A percentile compares a stretch with the other conserved stretches of the same genome.
Evolutionary conservation across 2,797 vertebrate species (phyloP).

Genomic region (Coendou prehensilis): DNA sequence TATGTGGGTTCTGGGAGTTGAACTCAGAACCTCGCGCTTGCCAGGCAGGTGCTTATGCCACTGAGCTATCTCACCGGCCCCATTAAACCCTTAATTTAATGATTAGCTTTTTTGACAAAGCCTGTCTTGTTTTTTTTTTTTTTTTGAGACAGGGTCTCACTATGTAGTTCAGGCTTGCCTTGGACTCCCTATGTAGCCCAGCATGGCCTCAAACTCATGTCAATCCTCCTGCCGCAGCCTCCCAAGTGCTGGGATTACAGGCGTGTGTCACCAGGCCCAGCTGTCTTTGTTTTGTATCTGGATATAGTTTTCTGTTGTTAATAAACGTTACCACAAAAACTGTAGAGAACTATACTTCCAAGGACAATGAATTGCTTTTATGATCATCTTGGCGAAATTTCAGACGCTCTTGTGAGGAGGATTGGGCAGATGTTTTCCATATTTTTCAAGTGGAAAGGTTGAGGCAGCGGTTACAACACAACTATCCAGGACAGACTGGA

Average conservation of each 20-base stretch:
- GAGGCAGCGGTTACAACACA: background rate
- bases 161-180: background rate
- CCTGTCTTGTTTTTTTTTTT: background rate
- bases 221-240: background rate
- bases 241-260: background rate
- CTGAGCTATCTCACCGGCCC: too few species aligned
- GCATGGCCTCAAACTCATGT: background rate
- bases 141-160: background rate
- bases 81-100: constrained; percentile 15
- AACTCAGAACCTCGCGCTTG: too few species aligned
- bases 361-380: background rate
- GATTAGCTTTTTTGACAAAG: background rate
- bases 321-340: background rate
- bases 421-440: background rate
- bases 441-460: constrained; percentile 9
- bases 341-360: background rate
- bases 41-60: too few species aligned
- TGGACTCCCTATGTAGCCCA: background rate
- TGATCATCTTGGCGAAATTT: background rate
- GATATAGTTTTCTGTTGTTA: background rate
- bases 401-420: background rate
- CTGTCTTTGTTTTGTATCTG: constrained; percentile 5
- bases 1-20: too few species aligned
- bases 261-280: background rate
- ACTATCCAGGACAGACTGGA: background rate